Base-by-base conservation (phyloP, 2,113 vertebrate genomes). In the Probosciger aterrimus region DNA sequence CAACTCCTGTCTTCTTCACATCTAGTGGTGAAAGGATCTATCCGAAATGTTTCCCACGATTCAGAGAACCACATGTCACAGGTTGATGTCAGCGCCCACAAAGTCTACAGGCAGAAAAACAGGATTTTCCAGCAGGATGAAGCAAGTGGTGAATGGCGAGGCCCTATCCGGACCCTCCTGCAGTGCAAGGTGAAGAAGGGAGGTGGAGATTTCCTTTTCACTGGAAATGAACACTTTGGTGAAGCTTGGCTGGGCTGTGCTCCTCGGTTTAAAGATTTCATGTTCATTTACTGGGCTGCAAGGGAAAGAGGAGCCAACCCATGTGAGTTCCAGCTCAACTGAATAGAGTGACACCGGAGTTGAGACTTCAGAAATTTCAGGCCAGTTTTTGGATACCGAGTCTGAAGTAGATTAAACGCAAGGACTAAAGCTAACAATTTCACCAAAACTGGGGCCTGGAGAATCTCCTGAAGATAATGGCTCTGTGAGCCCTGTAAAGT, bases 171-270 rank as follows among this genome's bases (percentile, higher is more conserved):
- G 47, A 98, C 98, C 5, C 97, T 97, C 35, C 95, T 98, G 62
- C 97, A 90, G 63, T 99, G 98, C 82, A 93, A 91, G 13, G 98
- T 98, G 90, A 98, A 97, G 97, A 94, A 97, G 22, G 98, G 98
- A n/a, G 94, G 92, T 1, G 98, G 98, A n/a, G 97, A 98, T 65
- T 99, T 99, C 91, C 98, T 99, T 47, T 98, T 99, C 96, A 98
- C 98, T 2, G 98, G 98, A 39, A 97, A 95, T 10, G 98, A 98
- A 73, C 98, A 98, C 86, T 99, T 98, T 37, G 98, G 98, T 9
- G 98, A 98, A 90, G 98, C 98, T 80, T 99, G 98, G 98, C 90
- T 99, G 93, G 98, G 98, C 75, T 99, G 98, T 82, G 98, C 98
- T 35, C 98, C 98, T 5, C 95, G 98, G 12, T 98, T 98, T 96